Evolutionary conservation across 2,888 invertebrate species (phyloP), one percentile per base, ranked within the genome.

Genomic region (Andrena dorsata): DNA sequence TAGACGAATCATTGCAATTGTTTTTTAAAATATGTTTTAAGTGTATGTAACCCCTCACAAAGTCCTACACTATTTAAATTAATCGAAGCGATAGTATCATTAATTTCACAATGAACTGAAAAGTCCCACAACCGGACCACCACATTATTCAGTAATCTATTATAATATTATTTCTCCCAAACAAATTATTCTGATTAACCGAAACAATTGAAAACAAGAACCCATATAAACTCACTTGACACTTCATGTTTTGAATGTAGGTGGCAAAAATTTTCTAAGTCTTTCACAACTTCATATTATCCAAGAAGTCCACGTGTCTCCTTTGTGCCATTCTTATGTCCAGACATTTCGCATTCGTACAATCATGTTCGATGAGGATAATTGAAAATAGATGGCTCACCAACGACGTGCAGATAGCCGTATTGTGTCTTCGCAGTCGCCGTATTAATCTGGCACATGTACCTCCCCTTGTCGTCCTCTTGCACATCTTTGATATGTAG

Each of bases 381-480:
- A 20, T 16, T 2, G 3, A 7, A 32, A 35, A 68, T 1, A 49
- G 26, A 3, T n/a, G 2, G 66, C 87, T 87, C 35, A 98, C 98
- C 98, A 76, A 98, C 98, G 90, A 98, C 98, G 94, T 98, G 97
- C 68, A 98, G 95, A 94, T 97, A 98, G 86, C 98, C 98, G 91
- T 97, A 98, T 94, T 98, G 98, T 71, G 98, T 98, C 95, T 98
- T 98, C 77, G 98, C 98, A 32, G 97, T 97, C 90, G 97, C 98
- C 3, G 98, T 98, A 95, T 98, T 98, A 94, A 98, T 98, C 95
- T 98, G 98, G 94, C 98, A 98, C 98, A 98, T 98, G 95, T 98
- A 98, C 83, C 97, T 96, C 76, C 98, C 98, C 91, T 97, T 97
- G 94, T 98, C 98, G 93, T 97, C 98, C 93, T 98, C 97, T 90